Evolutionary conservation across 2,888 invertebrate genomes (phyloP), one percentile per base, ranked within the genome.

Genomic region (Thereva unica): DNA sequence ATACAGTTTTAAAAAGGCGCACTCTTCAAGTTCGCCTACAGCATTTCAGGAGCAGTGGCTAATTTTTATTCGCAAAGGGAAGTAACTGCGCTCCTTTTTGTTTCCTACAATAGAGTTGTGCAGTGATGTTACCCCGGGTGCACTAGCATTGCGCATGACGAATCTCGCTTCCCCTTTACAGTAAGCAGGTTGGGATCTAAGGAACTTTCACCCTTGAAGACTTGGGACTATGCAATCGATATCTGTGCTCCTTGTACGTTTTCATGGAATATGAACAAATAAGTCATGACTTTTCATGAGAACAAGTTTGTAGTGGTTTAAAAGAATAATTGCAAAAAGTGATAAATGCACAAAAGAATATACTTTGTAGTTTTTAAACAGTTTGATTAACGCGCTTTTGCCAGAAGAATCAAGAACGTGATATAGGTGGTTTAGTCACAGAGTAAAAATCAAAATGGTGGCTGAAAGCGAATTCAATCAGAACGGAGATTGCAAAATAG

Each of bases 401-500:
- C 23, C 23, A 1, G 23, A 23, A 23, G 23, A 23, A 23, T 2
- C 23, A 23, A 23, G 23, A 23, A 23, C 23, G 23, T 23, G 1
- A 23, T 23, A 23, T 23, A 23, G 23, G 23, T 23, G 23, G 23
- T 23, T 23, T 23, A 23, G 23, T 23, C 23, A 23, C 9, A 42
- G 42, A 42, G 9, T 42, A 42, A 8, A 42, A 42, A 38, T 10
- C 40, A 72, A 72, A 71, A 76, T 77, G 76, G 74, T 74, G 56
- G 71, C 72, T 56, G 73, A 72, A 50, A 67, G 59, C 69, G 78
- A 74, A 71, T 70, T 72, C 61, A 76, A 75, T 72, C 78, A 78
- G 74, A 80, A 80, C 72, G 80, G 80, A 73, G 76, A 77, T 73
- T 74, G 72, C 73, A 80, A 78, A 72, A 75, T 75, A 75, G 78